Base-by-base conservation (phyloP, 2,113 vertebrate species). In the Sceloporus tristichus region DNA sequence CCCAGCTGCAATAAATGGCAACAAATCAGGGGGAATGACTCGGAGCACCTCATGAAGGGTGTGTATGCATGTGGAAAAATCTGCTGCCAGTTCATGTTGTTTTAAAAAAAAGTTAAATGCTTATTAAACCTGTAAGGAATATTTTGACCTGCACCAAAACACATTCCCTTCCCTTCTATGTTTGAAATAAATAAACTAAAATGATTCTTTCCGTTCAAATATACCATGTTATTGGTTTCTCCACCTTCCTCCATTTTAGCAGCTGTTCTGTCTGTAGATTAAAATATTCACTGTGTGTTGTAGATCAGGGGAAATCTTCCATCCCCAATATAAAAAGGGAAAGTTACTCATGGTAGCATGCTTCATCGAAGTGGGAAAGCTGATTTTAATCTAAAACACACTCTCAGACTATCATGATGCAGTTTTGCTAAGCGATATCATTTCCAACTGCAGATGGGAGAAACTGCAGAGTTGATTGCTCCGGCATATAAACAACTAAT, bases 11-110 rank as follows among this genome's bases (percentile, higher is more conserved):
- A 92, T 92, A 95, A 94, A 95, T 86, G 92, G 92, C 87, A 91
- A 95, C 89, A 95, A 95, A 96, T 94, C 94, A 95, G 91, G 62
- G 62, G 2, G 73, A 94, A 94, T 89, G 91, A 94, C 95, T 95
- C 90, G 90, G 86, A 91, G 84, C 42, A 23, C 79, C 70, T 68
- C 54, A 29, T 18, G 73, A 78, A 40, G 23, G 9, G 48, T 59
- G 87, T 34, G 79, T 65, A 48, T 18, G 27, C n/a, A 18, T 54
- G 79, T 38, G 16, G 25, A 2, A 81, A 65, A 80, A 88, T 87
- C 74, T 54, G 68, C 74, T 65, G 73, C 85, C 90, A 92, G 38
- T 54, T 73, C 19, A 0, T 81, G 65, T 25, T 90, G 78, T 9
- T 73, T 59, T 83, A 95, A 89, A 82, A 95, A 89, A 92, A 70